Percentiles rank a stretch among this genome's conserved stretches.
Evolutionary conservation across 2,113 vertebrate genomes (phyloP).

Genomic region (Siniperca knerii): DNA sequence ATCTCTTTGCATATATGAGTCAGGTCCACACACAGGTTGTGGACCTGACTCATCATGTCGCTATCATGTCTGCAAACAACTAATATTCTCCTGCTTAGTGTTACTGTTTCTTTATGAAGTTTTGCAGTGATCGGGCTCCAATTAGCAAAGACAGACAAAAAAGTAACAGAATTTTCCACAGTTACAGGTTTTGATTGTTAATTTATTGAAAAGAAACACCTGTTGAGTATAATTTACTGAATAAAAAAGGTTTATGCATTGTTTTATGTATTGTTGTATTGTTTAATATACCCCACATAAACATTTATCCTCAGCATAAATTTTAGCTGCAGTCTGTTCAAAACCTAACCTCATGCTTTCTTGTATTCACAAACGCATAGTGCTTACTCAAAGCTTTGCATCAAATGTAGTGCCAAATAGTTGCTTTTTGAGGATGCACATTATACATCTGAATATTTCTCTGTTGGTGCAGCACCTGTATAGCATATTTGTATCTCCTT

Average conservation of each 20-base stretch:
- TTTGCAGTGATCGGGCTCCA: neutral
- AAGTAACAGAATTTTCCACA: neutral
- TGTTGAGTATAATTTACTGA: constrained; percentile 22
- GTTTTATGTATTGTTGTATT: constrained; percentile 45
- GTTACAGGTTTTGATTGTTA: neutral
- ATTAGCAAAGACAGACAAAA: neutral
- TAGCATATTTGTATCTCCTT: constrained; percentile 1
- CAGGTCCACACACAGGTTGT: constrained; percentile 9
- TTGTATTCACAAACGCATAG: constrained; percentile 25
- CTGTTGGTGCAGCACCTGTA: neutral
- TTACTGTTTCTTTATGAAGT: constrained; percentile 1
- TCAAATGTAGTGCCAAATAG: constrained; percentile 9
- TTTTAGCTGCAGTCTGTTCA: constrained; percentile 49
- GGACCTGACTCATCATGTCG: neutral
- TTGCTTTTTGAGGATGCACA: constrained; percentile 24
- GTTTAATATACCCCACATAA: constrained; percentile 44
- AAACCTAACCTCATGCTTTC: constrained; percentile 1
- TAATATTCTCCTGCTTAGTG: constrained; percentile 16
- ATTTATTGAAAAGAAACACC: constrained; percentile 32
- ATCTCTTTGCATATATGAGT: constrained; percentile 40
- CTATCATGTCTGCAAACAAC: neutral
- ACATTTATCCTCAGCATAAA: constrained; percentile 54
- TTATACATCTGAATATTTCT: constrained; percentile 12
- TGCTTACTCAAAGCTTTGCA: constrained; percentile 24
- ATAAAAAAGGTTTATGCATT: constrained; percentile 8